Conservation (phyloP, 2,113 vertebrate species). For the Chaetops frenatus region DNA sequence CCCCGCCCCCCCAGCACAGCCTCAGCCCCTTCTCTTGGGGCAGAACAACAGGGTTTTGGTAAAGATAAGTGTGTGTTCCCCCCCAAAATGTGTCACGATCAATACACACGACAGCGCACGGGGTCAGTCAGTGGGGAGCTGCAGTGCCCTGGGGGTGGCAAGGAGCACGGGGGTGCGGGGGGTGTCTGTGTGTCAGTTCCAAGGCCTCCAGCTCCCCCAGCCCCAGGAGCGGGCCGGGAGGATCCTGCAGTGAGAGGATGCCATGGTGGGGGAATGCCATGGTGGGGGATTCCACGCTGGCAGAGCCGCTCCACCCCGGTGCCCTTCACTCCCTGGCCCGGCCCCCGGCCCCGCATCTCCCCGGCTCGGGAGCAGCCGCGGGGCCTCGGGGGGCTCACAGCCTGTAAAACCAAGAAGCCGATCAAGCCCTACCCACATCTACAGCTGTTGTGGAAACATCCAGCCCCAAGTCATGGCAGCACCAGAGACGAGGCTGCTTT, state of each 20-base stretch:
- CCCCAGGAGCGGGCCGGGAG: background rate
- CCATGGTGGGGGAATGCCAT: background rate
- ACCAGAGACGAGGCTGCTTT: background rate
- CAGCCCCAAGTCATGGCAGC: background rate
- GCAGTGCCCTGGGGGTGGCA: background rate
- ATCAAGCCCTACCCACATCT: background rate
- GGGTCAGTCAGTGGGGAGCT: background rate
- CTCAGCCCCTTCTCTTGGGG: background rate
- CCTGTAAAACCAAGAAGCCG: background rate
- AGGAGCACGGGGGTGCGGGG: background rate
- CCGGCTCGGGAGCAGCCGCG: background rate
- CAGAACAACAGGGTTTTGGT: conserved; percentile 13
- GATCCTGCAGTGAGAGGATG: background rate
- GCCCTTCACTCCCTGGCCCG: rapidly evolving
- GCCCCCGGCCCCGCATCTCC: background rate
- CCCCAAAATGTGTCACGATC: background rate
- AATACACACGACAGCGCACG: background rate
- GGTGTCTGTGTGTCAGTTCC: background rate
- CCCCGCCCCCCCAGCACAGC: background rate
- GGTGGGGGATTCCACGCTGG: background rate
- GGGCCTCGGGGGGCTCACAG: background rate
- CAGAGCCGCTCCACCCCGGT: rapidly evolving
- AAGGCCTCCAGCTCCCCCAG: background rate
- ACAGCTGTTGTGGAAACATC: background rate
- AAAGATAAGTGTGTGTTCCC: background rate